These are phyloP conservation scores for Lepus americanus DNA, from an alignment of 2,113 vertebrate species.

Conservation along the genomic window DNA sequence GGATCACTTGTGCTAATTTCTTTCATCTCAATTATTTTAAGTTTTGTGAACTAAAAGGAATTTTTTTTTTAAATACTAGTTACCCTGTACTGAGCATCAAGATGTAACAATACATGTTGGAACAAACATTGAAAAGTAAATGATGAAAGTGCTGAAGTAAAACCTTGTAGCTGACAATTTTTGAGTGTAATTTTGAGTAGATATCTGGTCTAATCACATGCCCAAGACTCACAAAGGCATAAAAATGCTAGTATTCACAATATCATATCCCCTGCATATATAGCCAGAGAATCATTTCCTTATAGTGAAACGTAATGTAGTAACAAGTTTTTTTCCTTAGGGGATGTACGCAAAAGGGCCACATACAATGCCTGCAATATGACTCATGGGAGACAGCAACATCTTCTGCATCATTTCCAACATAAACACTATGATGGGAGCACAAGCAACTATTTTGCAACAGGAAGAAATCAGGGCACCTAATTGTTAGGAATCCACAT, in stretches of 20 bases:
- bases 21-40: background rate
- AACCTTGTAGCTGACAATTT: background rate
- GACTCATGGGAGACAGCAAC: background rate
- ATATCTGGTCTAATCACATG: background rate
- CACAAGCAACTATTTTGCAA: background rate
- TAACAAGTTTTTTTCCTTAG: background rate
- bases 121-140: background rate
- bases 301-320: fast-evolving
- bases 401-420: background rate
- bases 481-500: too few relatives aligned
- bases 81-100: background rate
- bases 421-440: background rate
- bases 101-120: background rate
- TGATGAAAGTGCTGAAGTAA: background rate
- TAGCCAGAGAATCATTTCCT: background rate
- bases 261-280: background rate
- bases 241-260: background rate
- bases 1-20: background rate
- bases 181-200: background rate
- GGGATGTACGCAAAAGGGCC: background rate
- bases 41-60: background rate
- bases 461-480: background rate
- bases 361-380: background rate
- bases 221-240: background rate
- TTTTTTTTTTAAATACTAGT: background rate